phyloP scores from a whole-genome alignment of 2,888 invertebrate species.

The Poecilus cupreus region DNA sequence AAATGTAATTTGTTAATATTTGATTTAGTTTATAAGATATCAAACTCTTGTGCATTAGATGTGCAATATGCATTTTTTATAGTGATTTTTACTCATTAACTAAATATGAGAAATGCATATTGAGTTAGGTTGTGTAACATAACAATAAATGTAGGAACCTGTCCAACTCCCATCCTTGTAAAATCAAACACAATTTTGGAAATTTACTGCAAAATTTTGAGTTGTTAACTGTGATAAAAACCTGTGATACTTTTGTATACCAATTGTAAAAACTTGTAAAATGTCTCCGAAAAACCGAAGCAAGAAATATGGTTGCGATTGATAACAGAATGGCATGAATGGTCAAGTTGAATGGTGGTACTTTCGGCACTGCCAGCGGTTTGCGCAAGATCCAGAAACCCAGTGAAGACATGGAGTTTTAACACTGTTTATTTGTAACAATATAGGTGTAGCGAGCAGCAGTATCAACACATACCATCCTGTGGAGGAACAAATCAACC shows the following conservation, averaged over 20 bases:
- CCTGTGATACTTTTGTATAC: constrained; percentile 46
- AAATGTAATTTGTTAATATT: constrained; percentile 25
- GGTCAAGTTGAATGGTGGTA: constrained; percentile 42
- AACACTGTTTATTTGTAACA: constrained; percentile 62
- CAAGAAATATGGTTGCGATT: constrained; percentile 44
- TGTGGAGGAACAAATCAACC: constrained; percentile 55
- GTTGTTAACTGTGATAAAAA: constrained; percentile 19
- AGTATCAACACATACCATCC: constrained; percentile 59
- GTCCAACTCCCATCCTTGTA: constrained; percentile 17
- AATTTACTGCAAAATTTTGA: constrained; percentile 7
- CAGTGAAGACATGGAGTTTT: constrained; percentile 52
- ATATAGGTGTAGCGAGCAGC: constrained; percentile 63
- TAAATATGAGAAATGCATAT: constrained; percentile 52
- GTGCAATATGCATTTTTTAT: constrained; percentile 63
- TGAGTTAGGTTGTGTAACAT: constrained; percentile 56
- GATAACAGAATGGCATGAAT: constrained; percentile 36
- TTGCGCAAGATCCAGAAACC: constrained; percentile 34
- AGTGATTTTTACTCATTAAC: constrained; percentile 26
- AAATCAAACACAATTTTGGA: constrained; percentile 10
- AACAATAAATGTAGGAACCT: constrained; percentile 41
- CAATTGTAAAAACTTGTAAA: constrained; percentile 42
- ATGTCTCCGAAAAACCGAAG: constrained; percentile 35
- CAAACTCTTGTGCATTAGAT: constrained; percentile 56
- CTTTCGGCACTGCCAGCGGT: constrained; percentile 38
- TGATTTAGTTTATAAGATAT: constrained; percentile 53